Evolutionary conservation across 1,140 invertebrate species (phyloP).

Genomic region (Cyclina sinensis): DNA sequence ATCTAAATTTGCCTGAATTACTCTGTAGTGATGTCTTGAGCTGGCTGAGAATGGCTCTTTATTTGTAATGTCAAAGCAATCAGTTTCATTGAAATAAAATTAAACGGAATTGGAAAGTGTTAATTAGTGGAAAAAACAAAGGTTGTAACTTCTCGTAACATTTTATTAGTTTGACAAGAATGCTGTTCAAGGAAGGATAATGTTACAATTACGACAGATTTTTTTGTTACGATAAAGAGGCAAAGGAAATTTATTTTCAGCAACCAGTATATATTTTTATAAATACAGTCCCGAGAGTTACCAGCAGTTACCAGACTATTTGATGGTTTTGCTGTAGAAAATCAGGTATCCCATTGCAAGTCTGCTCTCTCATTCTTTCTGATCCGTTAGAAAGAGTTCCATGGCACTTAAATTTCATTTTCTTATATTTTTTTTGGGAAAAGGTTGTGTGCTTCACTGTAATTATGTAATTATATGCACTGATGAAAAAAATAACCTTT

Average conservation of each 20-base stretch:
- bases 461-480: too few relatives aligned
- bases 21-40: not conserved
- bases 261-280: slow-evolving; percentile 55
- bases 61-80: not conserved
- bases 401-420: too few relatives aligned
- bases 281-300: slow-evolving; percentile 25
- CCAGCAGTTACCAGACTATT: slow-evolving; percentile 7
- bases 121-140: not conserved
- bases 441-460: too few relatives aligned
- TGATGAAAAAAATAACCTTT: too few relatives aligned
- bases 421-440: too few relatives aligned
- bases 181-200: not conserved
- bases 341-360: not conserved
- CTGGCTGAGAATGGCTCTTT: not conserved
- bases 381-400: too few relatives aligned
- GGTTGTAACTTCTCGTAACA: not conserved
- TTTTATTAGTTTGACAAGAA: not conserved
- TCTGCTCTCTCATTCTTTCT: too few relatives aligned
- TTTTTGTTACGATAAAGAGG: not conserved
- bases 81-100: not conserved
- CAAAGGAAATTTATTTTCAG: slow-evolving; percentile 35
- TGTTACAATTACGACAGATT: not conserved
- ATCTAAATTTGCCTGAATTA: not conserved
- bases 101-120: not conserved
- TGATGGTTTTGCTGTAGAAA: slow-evolving; percentile 5